A percentile compares a stretch with the other conserved stretches of the same genome.
Evolutionary conservation across 2,113 vertebrate genomes (phyloP).

Genomic region (Planiliza haematocheilus): DNA sequence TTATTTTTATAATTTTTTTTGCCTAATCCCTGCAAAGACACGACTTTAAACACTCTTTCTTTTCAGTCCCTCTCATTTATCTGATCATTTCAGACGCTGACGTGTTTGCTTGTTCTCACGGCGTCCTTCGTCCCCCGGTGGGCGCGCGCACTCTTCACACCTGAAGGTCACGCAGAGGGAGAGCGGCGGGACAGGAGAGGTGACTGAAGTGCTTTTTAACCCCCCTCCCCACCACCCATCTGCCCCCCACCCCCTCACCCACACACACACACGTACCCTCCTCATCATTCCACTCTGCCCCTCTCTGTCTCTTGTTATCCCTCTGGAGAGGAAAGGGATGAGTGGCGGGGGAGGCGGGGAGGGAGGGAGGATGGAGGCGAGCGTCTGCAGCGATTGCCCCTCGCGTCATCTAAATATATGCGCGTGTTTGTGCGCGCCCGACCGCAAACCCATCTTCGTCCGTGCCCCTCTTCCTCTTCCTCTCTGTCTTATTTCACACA

Average conservation of each 20-base stretch:
- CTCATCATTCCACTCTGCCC: slow-evolving; percentile 22
- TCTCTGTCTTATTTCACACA: neutral
- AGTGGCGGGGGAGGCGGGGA: slow-evolving; percentile 3
- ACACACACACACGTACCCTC: no score
- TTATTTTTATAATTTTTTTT: no score
- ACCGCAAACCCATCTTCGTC: slow-evolving; percentile 31
- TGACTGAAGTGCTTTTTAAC: slow-evolving; percentile 53
- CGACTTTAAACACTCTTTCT: neutral
- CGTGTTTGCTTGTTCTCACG: slow-evolving; percentile 9
- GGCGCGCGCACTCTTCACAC: slow-evolving; percentile 24
- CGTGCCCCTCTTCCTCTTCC: neutral
- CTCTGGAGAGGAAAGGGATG: slow-evolving; percentile 53
- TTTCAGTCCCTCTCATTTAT: neutral
- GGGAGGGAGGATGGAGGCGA: slow-evolving; percentile 47
- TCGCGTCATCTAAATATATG: slow-evolving; percentile 29
- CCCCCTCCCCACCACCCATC: slow-evolving; percentile 39
- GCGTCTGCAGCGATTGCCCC: slow-evolving; percentile 61
- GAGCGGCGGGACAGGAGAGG: neutral
- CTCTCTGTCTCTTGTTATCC: slow-evolving; percentile 30
- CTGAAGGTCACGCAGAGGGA: slow-evolving; percentile 35
- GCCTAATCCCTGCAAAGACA: neutral
- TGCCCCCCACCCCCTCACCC: slow-evolving; percentile 17
- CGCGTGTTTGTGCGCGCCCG: slow-evolving; percentile 4
- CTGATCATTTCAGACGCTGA: slow-evolving; percentile 1
- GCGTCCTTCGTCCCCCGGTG: slow-evolving; percentile 9